These are phyloP conservation scores for Talpa occidentalis DNA, from an alignment of 2,113 vertebrate species.

Conservation along the genomic window DNA sequence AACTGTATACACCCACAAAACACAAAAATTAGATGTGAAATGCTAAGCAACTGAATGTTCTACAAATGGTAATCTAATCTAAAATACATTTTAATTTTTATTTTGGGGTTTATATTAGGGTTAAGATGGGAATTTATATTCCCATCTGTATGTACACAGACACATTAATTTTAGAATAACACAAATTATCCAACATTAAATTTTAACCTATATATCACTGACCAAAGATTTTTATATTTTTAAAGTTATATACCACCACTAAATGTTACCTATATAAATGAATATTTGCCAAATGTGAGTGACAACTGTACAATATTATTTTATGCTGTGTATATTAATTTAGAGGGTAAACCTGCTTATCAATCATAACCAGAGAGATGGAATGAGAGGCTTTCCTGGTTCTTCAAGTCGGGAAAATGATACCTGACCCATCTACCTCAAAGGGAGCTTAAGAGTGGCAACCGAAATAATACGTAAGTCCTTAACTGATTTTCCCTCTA, in stretches of 20 bases:
- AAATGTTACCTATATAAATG: conserved; percentile 44
- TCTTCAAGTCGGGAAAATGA: conserved; percentile 30
- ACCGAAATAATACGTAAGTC: neutral
- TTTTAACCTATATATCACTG: neutral
- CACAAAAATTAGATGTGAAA: conserved; percentile 16
- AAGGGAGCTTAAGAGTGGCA: neutral
- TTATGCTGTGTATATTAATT: neutral
- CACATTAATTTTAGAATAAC: neutral
- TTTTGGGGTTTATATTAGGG: neutral
- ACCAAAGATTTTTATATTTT: conserved; percentile 1
- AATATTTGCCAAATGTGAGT: conserved; percentile 33
- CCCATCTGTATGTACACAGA: neutral
- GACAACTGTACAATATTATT: conserved; percentile 19
- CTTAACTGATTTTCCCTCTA: conserved; percentile 20
- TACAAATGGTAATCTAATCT: neutral
- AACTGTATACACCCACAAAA: conserved; percentile 35
- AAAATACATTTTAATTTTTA: conserved; percentile 51
- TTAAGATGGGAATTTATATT: neutral
- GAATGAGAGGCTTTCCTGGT: conserved; percentile 4
- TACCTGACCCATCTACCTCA: neutral
- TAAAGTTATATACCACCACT: neutral
- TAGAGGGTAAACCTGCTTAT: neutral
- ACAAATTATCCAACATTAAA: conserved; percentile 53
- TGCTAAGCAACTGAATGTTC: conserved; percentile 1
- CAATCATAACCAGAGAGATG: conserved; percentile 50